Base-by-base conservation (phyloP, 2,888 invertebrate species). In the Drymonia ruficornis region DNA sequence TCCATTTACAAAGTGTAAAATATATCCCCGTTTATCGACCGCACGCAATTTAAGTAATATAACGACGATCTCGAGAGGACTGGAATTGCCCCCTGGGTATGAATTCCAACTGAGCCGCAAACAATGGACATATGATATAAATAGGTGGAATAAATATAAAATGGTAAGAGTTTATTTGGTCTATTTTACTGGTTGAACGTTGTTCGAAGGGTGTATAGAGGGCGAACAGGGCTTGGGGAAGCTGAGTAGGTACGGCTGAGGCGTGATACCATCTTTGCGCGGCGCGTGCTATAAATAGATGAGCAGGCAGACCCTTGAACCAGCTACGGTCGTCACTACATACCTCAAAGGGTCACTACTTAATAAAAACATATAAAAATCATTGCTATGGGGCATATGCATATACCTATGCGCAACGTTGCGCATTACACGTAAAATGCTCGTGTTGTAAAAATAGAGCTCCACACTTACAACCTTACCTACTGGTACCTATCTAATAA, bases 111-210 rank as follows among this genome's bases (percentile, higher is more conserved):
- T 78, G 81, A 81, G 77, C 77, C 72, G 78, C 81, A 81, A 86
- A 91, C 90, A 90, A 91, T 90, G 90, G 87, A 84, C 84, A 85
- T 81, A 82, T 86, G 84, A 85, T 89, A 89, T 88, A 89, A 88
- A 89, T 89, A 88, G 86, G 82, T 83, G 80, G 84, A 84, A 83
- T 87, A 84, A 87, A 90, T 88, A 86, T 86, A 88, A 88, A 85
- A 82, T 72, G 76, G 70, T 63, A 61, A n/a, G 61, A 75, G 83
- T 86, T 87, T 85, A 77, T 86, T 89, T 88, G 83, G 84, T 87
- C 87, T 87, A 87, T 91, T 89, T 90, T 87, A 84, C 80, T 79
- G 81, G 79, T 72, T 80, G 83, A 84, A 82, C 83, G 87, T 84
- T 88, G 84, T 85, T 86, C 82, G 84, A 83, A 82, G 89, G 91